phyloP scores from a whole-genome alignment of 1,140 invertebrate genomes.

The Aethina tumida region DNA sequence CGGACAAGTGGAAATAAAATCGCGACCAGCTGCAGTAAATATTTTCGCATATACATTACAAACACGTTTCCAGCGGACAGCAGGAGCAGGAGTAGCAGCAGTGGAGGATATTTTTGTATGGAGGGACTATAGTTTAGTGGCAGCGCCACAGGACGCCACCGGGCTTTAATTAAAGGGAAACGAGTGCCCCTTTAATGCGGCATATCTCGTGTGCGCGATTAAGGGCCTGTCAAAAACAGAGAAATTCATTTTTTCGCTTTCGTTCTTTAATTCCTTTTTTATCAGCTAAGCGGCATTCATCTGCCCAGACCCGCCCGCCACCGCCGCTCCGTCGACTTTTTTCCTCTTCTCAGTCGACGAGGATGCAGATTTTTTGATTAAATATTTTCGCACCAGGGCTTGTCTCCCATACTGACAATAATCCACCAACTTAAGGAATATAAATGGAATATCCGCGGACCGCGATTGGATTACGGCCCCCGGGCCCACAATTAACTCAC shows the following conservation, averaged over 20 bases:
- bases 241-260: conserved; percentile 39
- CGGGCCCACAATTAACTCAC: no score
- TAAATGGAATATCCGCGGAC: conserved; percentile 12
- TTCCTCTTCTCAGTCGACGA: conserved; percentile 11
- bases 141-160: conserved; percentile 19
- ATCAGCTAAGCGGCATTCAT: conserved; percentile 38
- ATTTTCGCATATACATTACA: no score
- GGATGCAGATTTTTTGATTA: conserved; percentile 27
- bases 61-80: no score
- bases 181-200: conserved; percentile 36
- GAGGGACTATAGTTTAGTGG: no score
- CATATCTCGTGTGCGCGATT: conserved; percentile 36
- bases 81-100: background rate
- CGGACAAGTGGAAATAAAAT: no score
- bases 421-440: conserved; percentile 13
- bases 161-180: conserved; percentile 32
- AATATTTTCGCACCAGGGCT: conserved; percentile 14
- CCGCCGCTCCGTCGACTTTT: conserved; percentile 12
- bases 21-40: no score
- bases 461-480: conserved; percentile 13
- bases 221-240: conserved; percentile 40
- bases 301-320: conserved; percentile 19
- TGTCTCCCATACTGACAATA: conserved; percentile 11
- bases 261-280: conserved; percentile 39
- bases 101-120: conserved; percentile 5